Base-by-base conservation (phyloP, 2,888 invertebrate genomes). In the Sussaba pulchella region DNA sequence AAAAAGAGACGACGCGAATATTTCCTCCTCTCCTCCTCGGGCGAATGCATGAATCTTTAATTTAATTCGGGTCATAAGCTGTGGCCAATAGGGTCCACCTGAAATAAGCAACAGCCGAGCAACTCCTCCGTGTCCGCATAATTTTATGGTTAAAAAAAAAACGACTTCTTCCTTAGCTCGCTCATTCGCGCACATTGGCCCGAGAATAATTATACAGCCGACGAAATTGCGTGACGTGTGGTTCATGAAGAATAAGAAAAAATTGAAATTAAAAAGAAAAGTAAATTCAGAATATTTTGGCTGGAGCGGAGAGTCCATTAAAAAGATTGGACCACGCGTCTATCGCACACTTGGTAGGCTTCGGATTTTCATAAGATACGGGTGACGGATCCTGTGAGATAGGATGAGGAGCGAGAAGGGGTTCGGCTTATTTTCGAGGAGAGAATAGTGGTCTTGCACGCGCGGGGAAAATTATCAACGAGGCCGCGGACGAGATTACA, bases 1-100 rank as follows among this genome's bases (percentile, higher is more conserved):
- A 70, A 26, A 24, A 57, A 57, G 47, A 71, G 67, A 67, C 8
- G 31, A 31, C 31, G 6, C 6, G 31, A 5, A 31, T 31, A 31
- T 31, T 5, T 31, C 67, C 73, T 71, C 78, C 75, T 19, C 26
- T n/a, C n/a, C 14, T 43, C 31, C 26, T 17, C 31, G 8, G 21
- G 39, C 83, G 82, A 78, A 82, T 78, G 82, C 80, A 81, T 80
- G 83, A 83, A 84, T 84, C 79, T 70, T 76, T 76, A 82, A 83
- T 83, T 82, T 77, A 82, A 84, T 81, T 76, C 80, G 78, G 63
- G 57, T 82, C 82, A 82, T 77, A 83, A 83, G 81, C 31, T 54
- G 70, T n/a, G 43, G 4, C 6, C 69, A 54, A 52, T 41, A 26
- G 14, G 10, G 10, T 45, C 26, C 45, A n/a, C 17, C 19, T 52